Percentiles rank a stretch among this genome's conserved stretches.
Evolutionary conservation across 1,140 invertebrate species (phyloP).

Genomic region (Holotrichia oblita): DNA sequence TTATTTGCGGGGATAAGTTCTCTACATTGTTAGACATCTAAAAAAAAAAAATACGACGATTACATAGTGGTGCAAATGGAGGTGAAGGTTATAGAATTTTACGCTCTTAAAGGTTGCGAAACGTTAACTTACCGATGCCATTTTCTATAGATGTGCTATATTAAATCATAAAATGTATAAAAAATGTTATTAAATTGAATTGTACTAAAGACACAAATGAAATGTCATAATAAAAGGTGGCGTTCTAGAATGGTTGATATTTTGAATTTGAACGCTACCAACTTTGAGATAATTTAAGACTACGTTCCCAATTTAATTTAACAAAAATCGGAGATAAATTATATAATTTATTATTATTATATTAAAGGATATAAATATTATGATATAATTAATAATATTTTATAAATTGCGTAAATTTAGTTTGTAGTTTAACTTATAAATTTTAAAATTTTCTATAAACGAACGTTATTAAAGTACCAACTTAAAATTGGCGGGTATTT

Average conservation of each 20-base stretch:
- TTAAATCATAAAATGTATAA: slow-evolving; percentile 35
- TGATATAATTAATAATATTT: too few relatives aligned
- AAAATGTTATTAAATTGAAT: slow-evolving; percentile 32
- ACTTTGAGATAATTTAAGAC: background rate
- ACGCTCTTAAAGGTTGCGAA: background rate
- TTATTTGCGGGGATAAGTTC: slow-evolving; percentile 93
- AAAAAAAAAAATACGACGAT: slow-evolving; percentile 48
- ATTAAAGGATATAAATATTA: too few relatives aligned
- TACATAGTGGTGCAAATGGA: background rate
- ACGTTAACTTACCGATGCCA: slow-evolving; percentile 15
- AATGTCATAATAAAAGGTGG: slow-evolving; percentile 37
- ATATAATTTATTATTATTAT: too few relatives aligned
- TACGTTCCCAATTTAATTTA: too few relatives aligned
- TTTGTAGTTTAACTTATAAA: too few relatives aligned
- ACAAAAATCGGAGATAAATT: too few relatives aligned
- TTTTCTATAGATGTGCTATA: background rate
- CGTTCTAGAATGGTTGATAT: background rate
- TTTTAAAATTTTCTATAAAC: too few relatives aligned
- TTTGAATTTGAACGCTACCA: slow-evolving; percentile 18
- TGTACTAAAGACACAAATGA: slow-evolving; percentile 20
- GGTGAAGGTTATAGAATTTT: background rate
- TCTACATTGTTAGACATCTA: slow-evolving; percentile 92
- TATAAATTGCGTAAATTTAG: too few relatives aligned
- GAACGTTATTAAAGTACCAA: too few relatives aligned
- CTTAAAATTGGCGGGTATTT: too few relatives aligned